Conservation (phyloP, 2,888 invertebrate genomes). For the Crioceris asparagi region DNA sequence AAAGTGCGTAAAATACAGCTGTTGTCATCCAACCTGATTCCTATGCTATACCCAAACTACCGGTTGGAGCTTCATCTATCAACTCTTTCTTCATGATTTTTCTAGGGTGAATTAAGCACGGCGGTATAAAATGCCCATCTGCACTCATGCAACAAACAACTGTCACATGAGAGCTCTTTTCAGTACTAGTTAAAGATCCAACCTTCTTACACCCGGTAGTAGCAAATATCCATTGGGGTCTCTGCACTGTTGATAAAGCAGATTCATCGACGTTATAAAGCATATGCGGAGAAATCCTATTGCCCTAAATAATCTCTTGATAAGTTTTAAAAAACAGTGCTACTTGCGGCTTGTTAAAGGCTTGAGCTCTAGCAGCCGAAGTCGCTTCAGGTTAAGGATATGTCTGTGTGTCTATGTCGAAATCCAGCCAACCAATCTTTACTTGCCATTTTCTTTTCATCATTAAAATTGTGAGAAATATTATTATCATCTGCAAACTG, state of each 20-base stretch:
- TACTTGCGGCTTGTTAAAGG: not conserved
- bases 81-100: not conserved
- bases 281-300: not conserved
- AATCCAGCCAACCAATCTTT: constrained; percentile 5
- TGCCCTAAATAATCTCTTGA: not conserved
- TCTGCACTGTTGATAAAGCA: not conserved
- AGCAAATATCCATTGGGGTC: not conserved
- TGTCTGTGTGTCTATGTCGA: constrained; percentile 5
- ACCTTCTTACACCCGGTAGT: too few species aligned
- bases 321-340: not conserved
- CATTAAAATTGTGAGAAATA: constrained; percentile 2
- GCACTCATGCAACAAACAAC: not conserved
- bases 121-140: not conserved
- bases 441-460: constrained; percentile 6
- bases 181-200: not conserved
- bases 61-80: not conserved
- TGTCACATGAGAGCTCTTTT: not conserved
- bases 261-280: not conserved
- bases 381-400: constrained; percentile 5
- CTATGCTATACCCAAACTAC: not conserved
- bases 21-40: not conserved
- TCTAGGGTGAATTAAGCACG: not conserved
- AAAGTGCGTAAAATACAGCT: not conserved
- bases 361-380: not conserved
- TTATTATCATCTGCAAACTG: constrained; percentile 4